Evolutionary conservation across 1,140 invertebrate species (phyloP), one percentile per base, ranked within the genome.

Genomic region (Temnothorax curvispinosus): DNA sequence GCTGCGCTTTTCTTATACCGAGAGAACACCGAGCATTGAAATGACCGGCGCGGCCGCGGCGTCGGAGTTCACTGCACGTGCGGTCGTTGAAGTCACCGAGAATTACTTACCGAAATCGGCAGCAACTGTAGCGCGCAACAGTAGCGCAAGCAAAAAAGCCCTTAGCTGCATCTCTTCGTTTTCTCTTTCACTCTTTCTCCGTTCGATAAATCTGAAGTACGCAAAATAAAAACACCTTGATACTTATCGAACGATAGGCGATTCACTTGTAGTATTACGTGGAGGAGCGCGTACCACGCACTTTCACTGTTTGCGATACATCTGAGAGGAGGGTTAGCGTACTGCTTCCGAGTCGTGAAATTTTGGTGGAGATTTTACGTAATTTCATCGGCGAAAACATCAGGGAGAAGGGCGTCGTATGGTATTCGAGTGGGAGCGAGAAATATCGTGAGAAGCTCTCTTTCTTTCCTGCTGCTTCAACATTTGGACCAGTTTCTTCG

Each of bases 261-360:
- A 18, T 80, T 84, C 38, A 60, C 18, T 74, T 11, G 13, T 15
- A 60, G 21, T 64, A 41, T 52, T 18, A 72, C n/a, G 35, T 56
- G 52, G 9, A 35, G 41, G 8, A 41, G 50, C 27, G 11, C 80
- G 80, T 81, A 91, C 91, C 90, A 92, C 76, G 76, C 92, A 90
- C 94, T 95, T 95, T 95, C 94, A 95, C 94, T 94, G 93, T 93
- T 92, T 18, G 84, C 86, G 77, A 82, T 92, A 91, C 88, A 94
- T 94, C 93, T 94, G 94, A 91, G 81, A 87, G 69, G 44, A 85
- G 84, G 38, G 58, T 72, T 69, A 47, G 44, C 69, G 15, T 27
- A 35, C 44, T 41, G 27, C 27, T 60, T 84, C 69, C 58, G 27
- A 67, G 21, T 35, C 38, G 27, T 38, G 11, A 87, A 93, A 92